phyloP scores from a whole-genome alignment of 2,888 invertebrate genomes.

The Athalia rosae region DNA sequence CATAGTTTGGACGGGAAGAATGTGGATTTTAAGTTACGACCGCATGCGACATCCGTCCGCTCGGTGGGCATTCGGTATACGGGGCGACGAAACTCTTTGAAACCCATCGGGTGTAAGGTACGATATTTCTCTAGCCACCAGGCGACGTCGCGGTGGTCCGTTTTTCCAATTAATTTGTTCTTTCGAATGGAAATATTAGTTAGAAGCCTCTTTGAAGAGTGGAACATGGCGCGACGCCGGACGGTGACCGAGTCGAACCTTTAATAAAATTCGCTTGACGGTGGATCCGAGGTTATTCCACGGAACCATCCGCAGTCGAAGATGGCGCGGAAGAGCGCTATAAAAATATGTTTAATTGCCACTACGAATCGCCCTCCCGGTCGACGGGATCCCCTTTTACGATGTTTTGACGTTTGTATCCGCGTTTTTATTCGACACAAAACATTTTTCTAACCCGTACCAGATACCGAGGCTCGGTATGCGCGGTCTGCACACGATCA shows the following conservation, averaged over 20 bases:
- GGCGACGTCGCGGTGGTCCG: constrained; percentile 41
- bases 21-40: constrained; percentile 37
- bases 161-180: constrained; percentile 43
- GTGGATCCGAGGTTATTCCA: neutral
- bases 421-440: constrained; percentile 52
- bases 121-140: neutral
- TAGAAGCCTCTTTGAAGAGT: constrained; percentile 32
- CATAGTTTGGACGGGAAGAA: constrained; percentile 2
- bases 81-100: constrained; percentile 9
- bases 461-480: neutral
- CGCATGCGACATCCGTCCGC: constrained; percentile 32
- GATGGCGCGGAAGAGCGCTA: neutral
- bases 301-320: too few relatives aligned
- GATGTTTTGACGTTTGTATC: constrained; percentile 53
- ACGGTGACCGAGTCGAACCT: constrained; percentile 14
- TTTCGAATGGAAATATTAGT: constrained; percentile 36
- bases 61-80: neutral
- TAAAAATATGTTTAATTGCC: constrained; percentile 49
- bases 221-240: neutral
- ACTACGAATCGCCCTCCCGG: constrained; percentile 43
- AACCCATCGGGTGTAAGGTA: constrained; percentile 3
- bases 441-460: constrained; percentile 48
- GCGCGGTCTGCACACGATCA: constrained; percentile 18
- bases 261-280: constrained; percentile 28
- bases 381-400: constrained; percentile 51